Percentiles rank a stretch among this genome's conserved stretches.
Evolutionary conservation across 1,140 invertebrate genomes (phyloP).

Genomic region (Lamellibrachia luymesi): DNA sequence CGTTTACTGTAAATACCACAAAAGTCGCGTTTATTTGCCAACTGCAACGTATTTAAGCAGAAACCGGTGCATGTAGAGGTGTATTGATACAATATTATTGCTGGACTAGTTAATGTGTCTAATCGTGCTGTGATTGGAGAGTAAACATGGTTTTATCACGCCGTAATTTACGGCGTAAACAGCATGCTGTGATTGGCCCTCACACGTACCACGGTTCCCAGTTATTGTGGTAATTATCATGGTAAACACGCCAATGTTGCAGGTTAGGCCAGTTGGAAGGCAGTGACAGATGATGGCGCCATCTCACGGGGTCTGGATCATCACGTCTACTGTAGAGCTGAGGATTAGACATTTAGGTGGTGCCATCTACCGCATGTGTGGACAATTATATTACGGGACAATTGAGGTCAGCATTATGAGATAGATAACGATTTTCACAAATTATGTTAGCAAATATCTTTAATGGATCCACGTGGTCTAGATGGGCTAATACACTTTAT

Average conservation of each 20-base stretch:
- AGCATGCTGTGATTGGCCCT: not conserved
- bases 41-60: not conserved
- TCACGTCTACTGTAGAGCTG: not conserved
- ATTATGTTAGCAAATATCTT: too few species aligned
- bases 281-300: not conserved
- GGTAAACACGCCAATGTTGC: too few species aligned
- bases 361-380: not conserved
- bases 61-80: not conserved
- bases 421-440: too few species aligned
- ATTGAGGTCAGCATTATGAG: too few species aligned
- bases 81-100: not conserved
- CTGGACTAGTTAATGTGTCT: not conserved
- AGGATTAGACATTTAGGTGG: not conserved
- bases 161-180: not conserved
- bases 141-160: not conserved
- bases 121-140: not conserved
- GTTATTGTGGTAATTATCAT: too few species aligned
- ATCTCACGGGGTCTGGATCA: not conserved
- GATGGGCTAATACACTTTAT: too few species aligned
- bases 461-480: too few species aligned
- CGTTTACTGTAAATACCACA: not conserved
- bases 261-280: too few species aligned
- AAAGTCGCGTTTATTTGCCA: not conserved
- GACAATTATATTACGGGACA: not conserved
- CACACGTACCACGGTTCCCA: too few species aligned